Percentiles rank a stretch among this genome's conserved stretches.
Conservation (phyloP, 2,888 invertebrate genomes). For the Drosophila nr. fundita region DNA sequence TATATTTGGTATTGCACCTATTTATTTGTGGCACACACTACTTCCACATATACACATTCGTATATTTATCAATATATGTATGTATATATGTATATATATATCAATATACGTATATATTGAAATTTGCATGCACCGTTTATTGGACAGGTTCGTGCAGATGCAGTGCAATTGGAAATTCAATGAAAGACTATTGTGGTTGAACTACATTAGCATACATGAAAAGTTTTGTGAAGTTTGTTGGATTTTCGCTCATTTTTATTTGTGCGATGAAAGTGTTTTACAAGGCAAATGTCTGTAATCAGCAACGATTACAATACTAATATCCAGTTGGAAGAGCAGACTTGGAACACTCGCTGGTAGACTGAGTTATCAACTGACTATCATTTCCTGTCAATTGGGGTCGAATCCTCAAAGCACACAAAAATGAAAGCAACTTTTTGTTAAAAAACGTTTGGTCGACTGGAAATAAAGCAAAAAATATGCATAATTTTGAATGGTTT, state of each 20-base stretch:
- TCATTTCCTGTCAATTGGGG: neutral
- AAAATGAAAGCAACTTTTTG: neutral
- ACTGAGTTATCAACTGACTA: neutral
- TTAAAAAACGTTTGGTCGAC: neutral
- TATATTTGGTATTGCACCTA: constrained; percentile 16
- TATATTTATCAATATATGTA: neutral
- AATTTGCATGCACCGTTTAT: constrained; percentile 1
- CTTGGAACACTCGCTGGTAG: neutral
- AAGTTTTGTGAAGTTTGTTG: neutral
- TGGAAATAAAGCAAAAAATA: too few relatives aligned
- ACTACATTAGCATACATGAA: neutral
- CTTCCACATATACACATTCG: neutral
- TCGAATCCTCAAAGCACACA: neutral
- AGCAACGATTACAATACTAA: neutral
- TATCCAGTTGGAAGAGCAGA: neutral
- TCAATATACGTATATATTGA: neutral
- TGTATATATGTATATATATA: neutral
- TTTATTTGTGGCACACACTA: constrained; percentile 14
- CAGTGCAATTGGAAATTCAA: constrained; percentile 1
- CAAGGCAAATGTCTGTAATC: neutral
- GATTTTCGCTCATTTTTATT: neutral
- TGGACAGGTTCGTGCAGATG: constrained; percentile 4
- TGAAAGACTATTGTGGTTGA: neutral
- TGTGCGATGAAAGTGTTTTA: neutral
- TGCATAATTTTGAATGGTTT: neutral